A percentile compares a stretch with the other conserved stretches of the same genome.
phyloP scores from a whole-genome alignment of 2,113 vertebrate species.

The Ginglymostoma cirratum region DNA sequence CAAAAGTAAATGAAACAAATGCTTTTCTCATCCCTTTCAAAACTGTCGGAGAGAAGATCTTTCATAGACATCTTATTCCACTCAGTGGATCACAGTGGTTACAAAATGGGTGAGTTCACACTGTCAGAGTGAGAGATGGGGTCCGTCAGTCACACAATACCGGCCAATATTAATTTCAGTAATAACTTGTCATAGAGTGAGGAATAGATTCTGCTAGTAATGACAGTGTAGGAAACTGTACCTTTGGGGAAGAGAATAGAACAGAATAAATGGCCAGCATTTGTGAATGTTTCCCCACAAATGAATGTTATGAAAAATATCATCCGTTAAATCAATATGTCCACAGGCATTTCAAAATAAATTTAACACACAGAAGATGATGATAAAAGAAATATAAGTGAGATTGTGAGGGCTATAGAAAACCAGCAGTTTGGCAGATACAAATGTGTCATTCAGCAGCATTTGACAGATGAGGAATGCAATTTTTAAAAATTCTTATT shows the following conservation, averaged over 20 bases:
- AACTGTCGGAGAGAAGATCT: not conserved
- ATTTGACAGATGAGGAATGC: not conserved
- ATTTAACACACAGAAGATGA: slow-evolving; percentile 26
- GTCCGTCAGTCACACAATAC: slow-evolving; percentile 13
- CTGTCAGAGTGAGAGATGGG: slow-evolving; percentile 18
- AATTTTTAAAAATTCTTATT: not conserved
- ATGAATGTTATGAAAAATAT: slow-evolving; percentile 11
- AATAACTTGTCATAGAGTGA: slow-evolving; percentile 25
- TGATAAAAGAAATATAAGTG: not conserved
- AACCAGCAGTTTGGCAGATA: slow-evolving; percentile 28
- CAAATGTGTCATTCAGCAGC: slow-evolving; percentile 18
- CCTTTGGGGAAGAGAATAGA: slow-evolving; percentile 6
- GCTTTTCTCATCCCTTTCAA: not conserved
- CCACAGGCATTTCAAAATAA: slow-evolving; percentile 14
- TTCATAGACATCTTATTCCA: slow-evolving; percentile 3
- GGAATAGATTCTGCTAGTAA: slow-evolving; percentile 17
- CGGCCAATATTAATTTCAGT: slow-evolving; percentile 9
- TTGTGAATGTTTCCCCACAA: not conserved
- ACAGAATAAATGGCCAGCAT: slow-evolving; percentile 20
- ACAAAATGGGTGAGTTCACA: slow-evolving; percentile 21
- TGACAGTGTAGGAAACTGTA: slow-evolving; percentile 15
- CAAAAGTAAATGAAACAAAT: not conserved
- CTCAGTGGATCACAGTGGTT: not conserved
- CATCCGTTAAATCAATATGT: slow-evolving; percentile 18
- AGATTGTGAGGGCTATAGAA: not conserved